Conservation (phyloP, 2,113 vertebrate species). For the Centropus unirufus region DNA sequence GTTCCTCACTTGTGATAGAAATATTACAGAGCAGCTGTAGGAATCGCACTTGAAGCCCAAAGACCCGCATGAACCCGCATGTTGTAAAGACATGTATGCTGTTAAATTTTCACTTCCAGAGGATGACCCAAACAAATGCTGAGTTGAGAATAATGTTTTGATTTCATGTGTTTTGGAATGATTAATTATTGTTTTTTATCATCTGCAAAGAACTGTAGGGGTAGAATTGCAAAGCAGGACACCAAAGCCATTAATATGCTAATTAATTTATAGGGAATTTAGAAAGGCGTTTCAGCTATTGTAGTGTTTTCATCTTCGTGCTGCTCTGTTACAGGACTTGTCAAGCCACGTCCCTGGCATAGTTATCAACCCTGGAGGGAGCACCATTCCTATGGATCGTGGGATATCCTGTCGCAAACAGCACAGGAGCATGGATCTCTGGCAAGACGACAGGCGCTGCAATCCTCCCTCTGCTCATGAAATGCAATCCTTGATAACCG, state of each 20-base stretch:
- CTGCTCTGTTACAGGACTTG: slow-evolving; percentile 14
- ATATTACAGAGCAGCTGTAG: background rate
- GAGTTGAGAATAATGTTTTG: background rate
- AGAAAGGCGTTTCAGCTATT: background rate
- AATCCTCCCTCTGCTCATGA: background rate
- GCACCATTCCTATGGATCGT: fast-evolving
- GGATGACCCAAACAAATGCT: background rate
- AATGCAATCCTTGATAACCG: background rate
- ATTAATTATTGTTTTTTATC: background rate
- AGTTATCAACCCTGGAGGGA: background rate
- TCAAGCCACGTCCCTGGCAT: fast-evolving
- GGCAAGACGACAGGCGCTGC: background rate
- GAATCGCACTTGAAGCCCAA: background rate
- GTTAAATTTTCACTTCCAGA: background rate
- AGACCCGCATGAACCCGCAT: background rate
- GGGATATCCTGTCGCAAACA: background rate
- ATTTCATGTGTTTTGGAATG: background rate
- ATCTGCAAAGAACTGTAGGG: background rate
- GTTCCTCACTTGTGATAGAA: background rate
- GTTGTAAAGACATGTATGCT: background rate
- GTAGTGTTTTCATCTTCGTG: background rate
- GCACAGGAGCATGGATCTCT: background rate
- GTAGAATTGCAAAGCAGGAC: background rate
- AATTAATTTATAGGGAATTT: background rate
- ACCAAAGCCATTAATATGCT: background rate